Evolutionary conservation across 2,113 vertebrate genomes (phyloP), one percentile per base, ranked within the genome.

Genomic region (Xiphias gladius): DNA sequence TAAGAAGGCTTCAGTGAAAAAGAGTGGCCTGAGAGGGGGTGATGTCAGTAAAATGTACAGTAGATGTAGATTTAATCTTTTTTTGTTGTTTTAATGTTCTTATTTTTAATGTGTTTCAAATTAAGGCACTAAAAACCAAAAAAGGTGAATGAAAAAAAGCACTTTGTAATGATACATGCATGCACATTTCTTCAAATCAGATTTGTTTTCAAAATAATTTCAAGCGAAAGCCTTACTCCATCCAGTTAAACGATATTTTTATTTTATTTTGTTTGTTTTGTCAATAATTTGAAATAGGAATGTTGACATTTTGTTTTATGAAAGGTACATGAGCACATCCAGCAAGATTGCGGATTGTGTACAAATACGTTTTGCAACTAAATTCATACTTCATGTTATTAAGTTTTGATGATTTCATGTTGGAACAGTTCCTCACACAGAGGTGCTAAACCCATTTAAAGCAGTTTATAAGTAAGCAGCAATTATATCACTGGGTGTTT

Each of bases 51-150:
- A 89, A 79, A 83, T 90, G 79, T 86, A 86, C 61, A 67, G 52
- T 88, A 93, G 86, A 37, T 84, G 73, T 57, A 59, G 43, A 78
- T 83, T 69, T 75, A 55, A 79, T 75, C 39, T 72, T 86, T 65
- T 50, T 63, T 43, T 63, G n/a, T n/a, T n/a, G n/a, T 80, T 88
- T 72, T 72, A 80, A 79, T 86, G 62, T 81, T 86, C 35, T 83
- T 88, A 55, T 86, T 86, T 80, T 88, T 65, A 41, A 80, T 77
- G 43, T 91, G 64, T 92, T 92, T 89, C 71, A 90, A 87, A 88
- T 84, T 50, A 89, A 88, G 88, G 87, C 94, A 94, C 93, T 94
- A 91, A 88, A 94, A 93, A 95, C 94, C 93, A 95, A 91, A 90
- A 92, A 94, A 87, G 89, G 88, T 92, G 88, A 94, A 93, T 79